Conservation (phyloP, 2,888 invertebrate species). For the Mythimna ferrago region DNA sequence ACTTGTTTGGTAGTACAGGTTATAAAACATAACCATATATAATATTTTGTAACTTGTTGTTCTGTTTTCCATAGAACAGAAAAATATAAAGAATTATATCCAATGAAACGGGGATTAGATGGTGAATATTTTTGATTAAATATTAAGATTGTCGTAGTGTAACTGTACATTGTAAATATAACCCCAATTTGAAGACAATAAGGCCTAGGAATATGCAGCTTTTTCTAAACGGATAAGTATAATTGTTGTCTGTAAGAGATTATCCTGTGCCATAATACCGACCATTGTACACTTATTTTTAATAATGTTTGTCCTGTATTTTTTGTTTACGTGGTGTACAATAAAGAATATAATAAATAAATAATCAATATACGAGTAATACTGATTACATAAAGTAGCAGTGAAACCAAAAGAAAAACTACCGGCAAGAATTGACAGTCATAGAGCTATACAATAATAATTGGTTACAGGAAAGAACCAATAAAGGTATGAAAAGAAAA, state of each 20-base stretch:
- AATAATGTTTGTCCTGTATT: no score
- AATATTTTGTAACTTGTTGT: not conserved
- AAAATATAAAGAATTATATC: constrained; percentile 24
- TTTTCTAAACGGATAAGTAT: no score
- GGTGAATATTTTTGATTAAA: constrained; percentile 19
- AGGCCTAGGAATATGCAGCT: not conserved
- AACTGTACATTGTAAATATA: constrained; percentile 8
- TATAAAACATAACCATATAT: constrained; percentile 16
- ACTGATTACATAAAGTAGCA: not conserved
- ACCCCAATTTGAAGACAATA: not conserved
- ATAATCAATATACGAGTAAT: not conserved
- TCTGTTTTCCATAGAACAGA: not conserved
- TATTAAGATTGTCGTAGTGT: constrained; percentile 5
- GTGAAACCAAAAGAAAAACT: not conserved
- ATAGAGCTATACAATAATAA: not conserved
- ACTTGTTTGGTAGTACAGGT: constrained; percentile 3
- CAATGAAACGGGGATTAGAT: constrained; percentile 2
- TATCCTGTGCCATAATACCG: no score
- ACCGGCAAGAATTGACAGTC: not conserved
- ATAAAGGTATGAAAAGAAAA: not conserved
- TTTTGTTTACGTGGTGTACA: no score
- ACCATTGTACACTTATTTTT: no score
- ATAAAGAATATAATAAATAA: not conserved
- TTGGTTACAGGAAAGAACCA: not conserved
- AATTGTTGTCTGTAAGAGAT: no score